Evolutionary conservation across 2,888 invertebrate species (phyloP).

Genomic region (Drosophila conformis): DNA sequence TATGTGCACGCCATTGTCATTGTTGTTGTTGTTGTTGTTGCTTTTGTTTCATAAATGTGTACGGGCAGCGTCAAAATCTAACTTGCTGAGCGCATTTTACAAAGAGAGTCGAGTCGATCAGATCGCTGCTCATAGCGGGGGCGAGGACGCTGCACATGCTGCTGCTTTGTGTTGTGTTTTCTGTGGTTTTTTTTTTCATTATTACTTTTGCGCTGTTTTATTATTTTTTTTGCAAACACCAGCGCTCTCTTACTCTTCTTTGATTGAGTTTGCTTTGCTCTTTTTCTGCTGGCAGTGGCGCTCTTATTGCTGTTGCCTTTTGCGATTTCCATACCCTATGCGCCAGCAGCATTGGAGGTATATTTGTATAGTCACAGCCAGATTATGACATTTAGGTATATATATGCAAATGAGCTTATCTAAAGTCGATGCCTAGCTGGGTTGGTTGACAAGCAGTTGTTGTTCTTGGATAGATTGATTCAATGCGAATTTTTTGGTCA

Average conservation of each 20-base stretch:
- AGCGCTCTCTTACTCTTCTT: constrained; percentile 41
- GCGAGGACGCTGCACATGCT: constrained; percentile 50
- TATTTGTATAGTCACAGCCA: constrained; percentile 6
- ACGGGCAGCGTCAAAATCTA: constrained; percentile 66
- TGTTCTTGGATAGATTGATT: background rate
- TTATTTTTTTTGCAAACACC: constrained; percentile 51
- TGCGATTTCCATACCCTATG: constrained; percentile 53
- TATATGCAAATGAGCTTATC: constrained; percentile 2
- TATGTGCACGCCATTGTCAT: constrained; percentile 64
- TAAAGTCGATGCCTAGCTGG: background rate
- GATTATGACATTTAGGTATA: background rate
- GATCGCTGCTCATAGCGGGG: constrained; percentile 47
- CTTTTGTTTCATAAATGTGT: constrained; percentile 72
- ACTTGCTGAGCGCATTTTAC: constrained; percentile 73
- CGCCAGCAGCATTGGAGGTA: constrained; percentile 5
- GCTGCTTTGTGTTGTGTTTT: constrained; percentile 16
- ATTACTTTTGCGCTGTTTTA: constrained; percentile 30
- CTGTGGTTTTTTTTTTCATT: constrained; percentile 36
- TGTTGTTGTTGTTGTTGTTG: constrained; percentile 51
- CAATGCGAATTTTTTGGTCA: background rate
- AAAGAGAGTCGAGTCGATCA: constrained; percentile 51
- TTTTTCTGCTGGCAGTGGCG: constrained; percentile 30
- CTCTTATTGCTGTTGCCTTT: constrained; percentile 53
- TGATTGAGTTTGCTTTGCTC: constrained; percentile 37
- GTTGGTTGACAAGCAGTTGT: background rate